Evolutionary conservation across 64 coral and sea anemone species (phyloP).

Genomic region (Montipora sp.): DNA sequence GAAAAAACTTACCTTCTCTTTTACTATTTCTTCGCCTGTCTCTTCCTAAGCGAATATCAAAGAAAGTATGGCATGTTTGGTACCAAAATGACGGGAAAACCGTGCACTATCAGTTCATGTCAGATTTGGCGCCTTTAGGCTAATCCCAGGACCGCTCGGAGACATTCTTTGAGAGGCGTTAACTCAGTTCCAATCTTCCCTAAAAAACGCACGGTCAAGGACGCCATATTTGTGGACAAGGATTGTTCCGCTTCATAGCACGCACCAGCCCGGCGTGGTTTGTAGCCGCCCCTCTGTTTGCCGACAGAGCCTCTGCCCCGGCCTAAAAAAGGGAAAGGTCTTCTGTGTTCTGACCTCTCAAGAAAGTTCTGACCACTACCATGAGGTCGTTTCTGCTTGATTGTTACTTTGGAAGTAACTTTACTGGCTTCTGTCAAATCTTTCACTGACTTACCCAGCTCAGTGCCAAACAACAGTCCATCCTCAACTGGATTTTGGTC

Average conservation of each 20-base stretch:
- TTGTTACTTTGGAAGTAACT: too few species aligned
- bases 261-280: not conserved
- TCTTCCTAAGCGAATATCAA: too few species aligned
- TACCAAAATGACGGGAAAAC: conserved; percentile 46
- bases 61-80: conserved; percentile 15
- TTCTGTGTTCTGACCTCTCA: too few species aligned
- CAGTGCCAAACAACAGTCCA: too few species aligned
- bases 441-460: too few species aligned
- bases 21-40: not conserved
- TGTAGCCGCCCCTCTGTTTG: too few species aligned
- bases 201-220: not conserved
- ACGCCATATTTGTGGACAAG: not conserved
- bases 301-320: too few species aligned
- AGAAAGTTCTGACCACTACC: too few species aligned
- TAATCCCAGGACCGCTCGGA: not conserved
- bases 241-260: not conserved
- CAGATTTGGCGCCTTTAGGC: not conserved
- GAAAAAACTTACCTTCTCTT: not conserved
- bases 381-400: too few species aligned
- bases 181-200: not conserved
- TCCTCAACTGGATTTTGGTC: too few species aligned
- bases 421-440: too few species aligned
- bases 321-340: too few species aligned
- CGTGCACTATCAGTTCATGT: not conserved
- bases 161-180: not conserved